These are phyloP conservation scores for Epinephelus awoara DNA, from an alignment of 2,797 vertebrate species.

Conservation along the genomic window DNA sequence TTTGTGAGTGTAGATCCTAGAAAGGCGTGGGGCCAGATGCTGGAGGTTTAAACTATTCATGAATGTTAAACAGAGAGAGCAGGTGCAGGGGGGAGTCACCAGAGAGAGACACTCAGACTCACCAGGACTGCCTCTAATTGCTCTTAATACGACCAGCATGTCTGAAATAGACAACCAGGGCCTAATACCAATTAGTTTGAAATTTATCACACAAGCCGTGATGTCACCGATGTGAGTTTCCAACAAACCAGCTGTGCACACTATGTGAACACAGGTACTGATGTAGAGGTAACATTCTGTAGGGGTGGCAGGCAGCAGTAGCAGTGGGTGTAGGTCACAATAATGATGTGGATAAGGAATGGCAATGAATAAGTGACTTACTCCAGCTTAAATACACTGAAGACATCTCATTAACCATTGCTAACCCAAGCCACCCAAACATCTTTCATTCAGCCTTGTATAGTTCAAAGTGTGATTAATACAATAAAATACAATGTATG, in stretches of 20 bases:
- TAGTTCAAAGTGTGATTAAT: not conserved
- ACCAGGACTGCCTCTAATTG: slow-evolving; percentile 65
- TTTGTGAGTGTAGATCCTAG: slow-evolving; percentile 29
- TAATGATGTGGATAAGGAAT: slow-evolving; percentile 12
- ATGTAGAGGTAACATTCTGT: not conserved
- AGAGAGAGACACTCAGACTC: slow-evolving; percentile 62
- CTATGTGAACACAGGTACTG: slow-evolving; percentile 16
- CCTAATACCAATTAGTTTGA: slow-evolving; percentile 36
- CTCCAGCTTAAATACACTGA: not conserved
- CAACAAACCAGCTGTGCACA: slow-evolving; percentile 44
- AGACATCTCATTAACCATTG: not conserved
- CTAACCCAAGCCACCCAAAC: not conserved
- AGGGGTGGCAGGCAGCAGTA: not conserved
- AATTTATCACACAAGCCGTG: slow-evolving; percentile 27
- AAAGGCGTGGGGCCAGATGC: slow-evolving; percentile 64
- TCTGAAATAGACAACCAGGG: slow-evolving; percentile 40
- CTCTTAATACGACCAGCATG: slow-evolving; percentile 60
- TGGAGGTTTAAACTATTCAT: slow-evolving; percentile 76
- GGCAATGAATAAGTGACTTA: not conserved
- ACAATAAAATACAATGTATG: not conserved
- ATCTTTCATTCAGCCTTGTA: not conserved
- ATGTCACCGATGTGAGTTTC: slow-evolving; percentile 30
- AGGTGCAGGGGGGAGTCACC: slow-evolving; percentile 74
- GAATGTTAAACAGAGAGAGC: slow-evolving; percentile 81
- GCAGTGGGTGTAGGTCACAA: not conserved